These are phyloP conservation scores for Camponotus floridanus DNA, from an alignment of 1,140 invertebrate species.

Conservation along the genomic window DNA sequence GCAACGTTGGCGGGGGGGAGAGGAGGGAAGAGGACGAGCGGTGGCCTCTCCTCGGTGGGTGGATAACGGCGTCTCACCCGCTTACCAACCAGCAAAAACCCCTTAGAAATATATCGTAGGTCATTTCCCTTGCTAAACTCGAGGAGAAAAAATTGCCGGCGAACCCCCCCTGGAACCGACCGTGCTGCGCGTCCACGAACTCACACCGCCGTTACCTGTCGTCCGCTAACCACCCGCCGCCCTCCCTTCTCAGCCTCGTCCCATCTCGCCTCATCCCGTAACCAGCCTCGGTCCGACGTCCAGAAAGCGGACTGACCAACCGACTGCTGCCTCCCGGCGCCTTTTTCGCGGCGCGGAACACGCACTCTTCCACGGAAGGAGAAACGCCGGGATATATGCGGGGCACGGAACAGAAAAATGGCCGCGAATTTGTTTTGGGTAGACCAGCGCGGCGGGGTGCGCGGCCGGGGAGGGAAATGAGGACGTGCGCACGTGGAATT, in stretches of 20 bases:
- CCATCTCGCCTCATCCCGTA: constrained; percentile 59
- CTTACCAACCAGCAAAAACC: constrained; percentile 79
- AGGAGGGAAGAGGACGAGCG: constrained; percentile 11
- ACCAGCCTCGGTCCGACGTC: constrained; percentile 43
- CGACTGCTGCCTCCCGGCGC: constrained; percentile 70
- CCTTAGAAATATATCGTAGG: constrained; percentile 85
- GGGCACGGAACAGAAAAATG: constrained; percentile 74
- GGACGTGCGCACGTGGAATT: constrained; percentile 54
- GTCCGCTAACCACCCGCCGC: constrained; percentile 15
- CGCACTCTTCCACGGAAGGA: constrained; percentile 69
- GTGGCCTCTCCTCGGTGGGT: constrained; percentile 65
- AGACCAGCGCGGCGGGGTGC: not conserved
- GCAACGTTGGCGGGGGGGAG: not conserved
- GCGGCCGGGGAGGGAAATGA: constrained; percentile 23
- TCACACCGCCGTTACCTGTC: constrained; percentile 44
- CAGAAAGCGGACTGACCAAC: constrained; percentile 72
- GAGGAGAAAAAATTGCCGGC: constrained; percentile 80
- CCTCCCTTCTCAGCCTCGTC: constrained; percentile 14
- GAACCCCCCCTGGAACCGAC: constrained; percentile 73
- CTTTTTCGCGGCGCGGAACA: constrained; percentile 72
- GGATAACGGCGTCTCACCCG: constrained; percentile 79
- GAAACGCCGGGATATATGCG: constrained; percentile 67
- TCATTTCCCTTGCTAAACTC: constrained; percentile 84
- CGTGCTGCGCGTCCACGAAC: constrained; percentile 67
- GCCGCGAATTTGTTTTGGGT: constrained; percentile 76